Evolutionary conservation across 2,113 vertebrate genomes (phyloP).

Genomic region (Rattus rattus): DNA sequence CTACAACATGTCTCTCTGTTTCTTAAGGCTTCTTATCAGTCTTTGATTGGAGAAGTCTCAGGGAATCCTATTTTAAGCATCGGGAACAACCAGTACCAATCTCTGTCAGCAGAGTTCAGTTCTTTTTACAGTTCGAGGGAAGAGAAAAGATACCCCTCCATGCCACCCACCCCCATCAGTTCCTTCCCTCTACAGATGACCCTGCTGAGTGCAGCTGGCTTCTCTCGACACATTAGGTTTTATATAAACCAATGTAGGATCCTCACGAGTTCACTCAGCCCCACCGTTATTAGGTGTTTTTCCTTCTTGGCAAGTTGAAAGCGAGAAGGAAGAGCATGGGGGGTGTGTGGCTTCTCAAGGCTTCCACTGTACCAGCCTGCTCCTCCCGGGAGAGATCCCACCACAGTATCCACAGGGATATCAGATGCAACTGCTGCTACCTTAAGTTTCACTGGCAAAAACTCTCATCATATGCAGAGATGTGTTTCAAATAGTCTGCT

Average conservation of each 20-base stretch:
- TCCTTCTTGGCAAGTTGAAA: not conserved
- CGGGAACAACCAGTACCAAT: not conserved
- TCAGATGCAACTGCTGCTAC: not conserved
- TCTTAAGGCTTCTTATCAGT: not conserved
- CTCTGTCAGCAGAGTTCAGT: not conserved
- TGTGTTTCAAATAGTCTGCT: not conserved
- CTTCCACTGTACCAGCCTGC: not conserved
- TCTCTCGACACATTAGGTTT: not conserved
- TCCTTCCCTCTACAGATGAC: not conserved
- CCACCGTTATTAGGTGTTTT: not conserved
- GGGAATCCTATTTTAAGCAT: no score
- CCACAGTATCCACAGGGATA: not conserved
- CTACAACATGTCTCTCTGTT: not conserved
- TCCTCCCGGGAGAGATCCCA: no score
- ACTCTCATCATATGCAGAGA: not conserved
- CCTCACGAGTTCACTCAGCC: not conserved
- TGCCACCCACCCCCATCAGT: not conserved
- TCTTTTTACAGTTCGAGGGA: not conserved
- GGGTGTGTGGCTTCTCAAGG: not conserved
- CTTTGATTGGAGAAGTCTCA: accelerated
- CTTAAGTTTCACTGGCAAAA: no score
- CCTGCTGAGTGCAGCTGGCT: not conserved
- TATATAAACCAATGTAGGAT: not conserved
- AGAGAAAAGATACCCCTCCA: not conserved
- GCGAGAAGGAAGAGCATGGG: not conserved